phyloP scores from a whole-genome alignment of 2,888 invertebrate species.

The Dusona sp. region DNA sequence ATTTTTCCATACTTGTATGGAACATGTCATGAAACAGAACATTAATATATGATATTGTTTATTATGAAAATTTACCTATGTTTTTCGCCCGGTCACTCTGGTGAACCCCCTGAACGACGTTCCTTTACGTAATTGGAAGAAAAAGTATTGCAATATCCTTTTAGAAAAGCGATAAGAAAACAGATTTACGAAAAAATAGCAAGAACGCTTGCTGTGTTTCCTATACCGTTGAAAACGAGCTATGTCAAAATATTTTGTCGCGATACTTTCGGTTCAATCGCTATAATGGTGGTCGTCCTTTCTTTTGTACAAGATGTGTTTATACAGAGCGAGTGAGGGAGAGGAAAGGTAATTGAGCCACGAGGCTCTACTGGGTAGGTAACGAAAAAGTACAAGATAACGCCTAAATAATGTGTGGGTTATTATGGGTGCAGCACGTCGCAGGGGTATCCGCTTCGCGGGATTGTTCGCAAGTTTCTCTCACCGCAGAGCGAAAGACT shows the following conservation, averaged over 20 bases:
- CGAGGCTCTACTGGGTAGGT: not conserved
- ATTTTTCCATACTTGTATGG: too few species aligned
- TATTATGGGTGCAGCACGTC: slow-evolving; percentile 45
- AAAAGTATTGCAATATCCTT: not conserved
- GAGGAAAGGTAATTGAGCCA: slow-evolving; percentile 34
- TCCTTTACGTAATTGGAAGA: slow-evolving; percentile 4
- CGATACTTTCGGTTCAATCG: slow-evolving; percentile 53
- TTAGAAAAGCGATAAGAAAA: not conserved
- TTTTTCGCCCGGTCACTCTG: too few species aligned
- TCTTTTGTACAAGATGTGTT: not conserved
- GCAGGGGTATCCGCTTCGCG: slow-evolving; percentile 35
- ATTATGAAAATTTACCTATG: too few species aligned
- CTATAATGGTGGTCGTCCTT: slow-evolving; percentile 16
- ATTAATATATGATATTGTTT: too few species aligned
- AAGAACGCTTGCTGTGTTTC: not conserved
- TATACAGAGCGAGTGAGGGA: not conserved
- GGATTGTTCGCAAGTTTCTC: slow-evolving; percentile 56
- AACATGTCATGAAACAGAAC: too few species aligned
- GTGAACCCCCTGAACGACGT: not conserved
- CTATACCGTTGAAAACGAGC: not conserved
- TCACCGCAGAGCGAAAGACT: slow-evolving; percentile 54
- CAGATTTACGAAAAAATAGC: not conserved
- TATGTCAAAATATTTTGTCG: slow-evolving; percentile 43
- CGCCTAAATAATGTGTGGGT: slow-evolving; percentile 55
- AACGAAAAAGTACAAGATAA: slow-evolving; percentile 16